These are phyloP conservation scores for Plutella xylostella DNA, from an alignment of 2,888 invertebrate genomes.

Conservation along the genomic window DNA sequence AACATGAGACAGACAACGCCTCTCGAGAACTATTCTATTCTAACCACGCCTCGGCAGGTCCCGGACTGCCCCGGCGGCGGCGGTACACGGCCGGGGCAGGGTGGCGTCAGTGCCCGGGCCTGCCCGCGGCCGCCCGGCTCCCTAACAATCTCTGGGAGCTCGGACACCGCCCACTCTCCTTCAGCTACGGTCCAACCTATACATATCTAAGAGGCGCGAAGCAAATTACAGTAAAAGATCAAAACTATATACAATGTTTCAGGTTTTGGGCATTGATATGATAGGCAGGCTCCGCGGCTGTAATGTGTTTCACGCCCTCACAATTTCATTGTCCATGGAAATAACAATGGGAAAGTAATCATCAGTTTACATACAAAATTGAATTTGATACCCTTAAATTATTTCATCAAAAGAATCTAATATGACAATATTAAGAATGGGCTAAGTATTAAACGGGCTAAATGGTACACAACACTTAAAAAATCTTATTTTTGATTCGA, in stretches of 20 bases:
- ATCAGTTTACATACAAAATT: background rate
- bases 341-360: background rate
- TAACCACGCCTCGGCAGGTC: slow-evolving; percentile 12
- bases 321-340: slow-evolving; percentile 19
- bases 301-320: slow-evolving; percentile 60
- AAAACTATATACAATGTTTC: slow-evolving; percentile 46
- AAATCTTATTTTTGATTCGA: slow-evolving; percentile 17
- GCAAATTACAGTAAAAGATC: slow-evolving; percentile 48
- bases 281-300: slow-evolving; percentile 29
- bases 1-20: slow-evolving; percentile 55
- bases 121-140: too few relatives aligned
- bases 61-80: background rate
- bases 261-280: background rate
- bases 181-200: slow-evolving; percentile 2
- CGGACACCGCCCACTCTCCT: background rate
- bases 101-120: too few relatives aligned
- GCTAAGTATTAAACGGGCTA: slow-evolving; percentile 23
- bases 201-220: slow-evolving; percentile 41
- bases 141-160: slow-evolving; percentile 12
- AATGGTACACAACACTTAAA: slow-evolving; percentile 21
- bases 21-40: slow-evolving; percentile 32
- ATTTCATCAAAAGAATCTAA: slow-evolving; percentile 8
- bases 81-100: background rate
- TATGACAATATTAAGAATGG: slow-evolving; percentile 25
- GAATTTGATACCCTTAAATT: background rate